Evolutionary conservation across 2,888 invertebrate genomes (phyloP).

Genomic region (Nudaria mundana): DNA sequence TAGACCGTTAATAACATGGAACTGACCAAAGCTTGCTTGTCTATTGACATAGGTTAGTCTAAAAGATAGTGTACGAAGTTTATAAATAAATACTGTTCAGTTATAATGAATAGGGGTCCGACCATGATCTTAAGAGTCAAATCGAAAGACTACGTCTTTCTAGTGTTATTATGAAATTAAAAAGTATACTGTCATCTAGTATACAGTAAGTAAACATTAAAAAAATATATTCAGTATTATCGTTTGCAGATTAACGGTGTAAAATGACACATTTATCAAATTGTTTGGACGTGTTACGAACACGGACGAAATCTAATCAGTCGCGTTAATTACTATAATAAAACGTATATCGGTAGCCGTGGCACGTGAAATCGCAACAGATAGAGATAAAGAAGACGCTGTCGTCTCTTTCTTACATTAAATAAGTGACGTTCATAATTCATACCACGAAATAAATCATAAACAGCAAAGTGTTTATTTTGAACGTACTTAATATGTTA

Average conservation of each 20-base stretch:
- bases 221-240: slow-evolving; percentile 50
- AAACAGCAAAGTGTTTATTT: slow-evolving; percentile 79
- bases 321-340: slow-evolving; percentile 74
- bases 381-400: slow-evolving; percentile 60
- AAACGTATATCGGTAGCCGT: slow-evolving; percentile 72
- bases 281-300: slow-evolving; percentile 62
- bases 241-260: slow-evolving; percentile 52
- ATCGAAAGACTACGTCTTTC: too few relatives aligned
- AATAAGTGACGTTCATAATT: slow-evolving; percentile 73
- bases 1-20: slow-evolving; percentile 62
- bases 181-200: slow-evolving; percentile 40
- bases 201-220: slow-evolving; percentile 41
- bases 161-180: too few relatives aligned
- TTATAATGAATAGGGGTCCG: too few relatives aligned
- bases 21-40: slow-evolving; percentile 63
- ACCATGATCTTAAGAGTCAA: too few relatives aligned
- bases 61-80: too few relatives aligned
- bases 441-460: slow-evolving; percentile 79
- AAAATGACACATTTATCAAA: slow-evolving; percentile 68
- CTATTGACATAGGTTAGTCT: slow-evolving; percentile 51
- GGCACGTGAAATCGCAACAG: slow-evolving; percentile 70
- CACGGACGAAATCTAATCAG: slow-evolving; percentile 65
- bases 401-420: slow-evolving; percentile 59
- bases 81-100: too few relatives aligned
- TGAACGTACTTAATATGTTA: slow-evolving; percentile 79